Percentiles rank a stretch among this genome's conserved stretches.
Evolutionary conservation across 2,888 invertebrate species (phyloP).

Genomic region (Atethmia centrago): DNA sequence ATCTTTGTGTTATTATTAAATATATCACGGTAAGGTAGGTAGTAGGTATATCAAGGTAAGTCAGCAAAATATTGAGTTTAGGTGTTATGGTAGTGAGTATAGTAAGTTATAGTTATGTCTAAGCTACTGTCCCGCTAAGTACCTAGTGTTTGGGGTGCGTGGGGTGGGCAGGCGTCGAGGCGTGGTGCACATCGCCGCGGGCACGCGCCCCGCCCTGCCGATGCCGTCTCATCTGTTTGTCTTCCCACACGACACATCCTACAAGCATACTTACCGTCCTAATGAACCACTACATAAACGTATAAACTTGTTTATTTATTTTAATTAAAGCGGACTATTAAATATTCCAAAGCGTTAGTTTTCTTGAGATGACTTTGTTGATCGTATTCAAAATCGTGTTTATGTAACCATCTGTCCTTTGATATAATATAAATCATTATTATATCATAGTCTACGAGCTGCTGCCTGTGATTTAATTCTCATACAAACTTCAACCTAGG

Average conservation of each 20-base stretch:
- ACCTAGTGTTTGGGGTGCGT: slow-evolving; percentile 50
- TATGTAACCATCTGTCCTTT: background rate
- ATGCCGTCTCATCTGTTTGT: slow-evolving; percentile 76
- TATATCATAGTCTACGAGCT: background rate
- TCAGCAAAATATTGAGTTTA: slow-evolving; percentile 13
- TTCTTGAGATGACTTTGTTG: background rate
- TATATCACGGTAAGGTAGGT: no score
- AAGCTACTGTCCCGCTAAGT: slow-evolving; percentile 51
- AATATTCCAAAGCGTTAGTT: background rate
- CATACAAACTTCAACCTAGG: background rate
- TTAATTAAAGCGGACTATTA: slow-evolving; percentile 7
- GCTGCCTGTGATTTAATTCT: background rate
- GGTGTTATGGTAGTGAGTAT: background rate
- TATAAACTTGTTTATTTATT: slow-evolving; percentile 26
- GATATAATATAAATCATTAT: background rate
- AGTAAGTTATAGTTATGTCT: slow-evolving; percentile 26
- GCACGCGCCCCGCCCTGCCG: slow-evolving; percentile 69
- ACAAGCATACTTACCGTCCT: slow-evolving; percentile 1
- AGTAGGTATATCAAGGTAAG: no score
- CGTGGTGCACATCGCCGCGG: slow-evolving; percentile 79
- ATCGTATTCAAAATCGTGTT: slow-evolving; percentile 6
- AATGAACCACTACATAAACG: slow-evolving; percentile 17
- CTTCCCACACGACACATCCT: slow-evolving; percentile 73
- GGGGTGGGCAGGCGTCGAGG: slow-evolving; percentile 79
- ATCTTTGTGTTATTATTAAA: no score